Conservation (phyloP, 2,113 vertebrate genomes). For the Galemys pyrenaicus region DNA sequence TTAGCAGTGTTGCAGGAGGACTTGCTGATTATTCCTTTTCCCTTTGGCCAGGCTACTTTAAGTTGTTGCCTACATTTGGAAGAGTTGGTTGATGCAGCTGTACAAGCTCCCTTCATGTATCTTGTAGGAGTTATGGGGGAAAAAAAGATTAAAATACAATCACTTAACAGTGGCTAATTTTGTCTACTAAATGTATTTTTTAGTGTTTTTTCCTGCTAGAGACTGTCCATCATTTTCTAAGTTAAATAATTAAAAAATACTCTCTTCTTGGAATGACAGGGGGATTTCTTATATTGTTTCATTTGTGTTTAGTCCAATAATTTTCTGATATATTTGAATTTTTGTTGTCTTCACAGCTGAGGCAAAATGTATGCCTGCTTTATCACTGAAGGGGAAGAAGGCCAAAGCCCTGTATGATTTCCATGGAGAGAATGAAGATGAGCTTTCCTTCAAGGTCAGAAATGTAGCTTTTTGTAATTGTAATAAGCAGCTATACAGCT, state of each 20-base stretch:
- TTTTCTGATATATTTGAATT: slow-evolving; percentile 43
- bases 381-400: slow-evolving; percentile 78
- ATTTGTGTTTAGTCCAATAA: not conserved
- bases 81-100: not conserved
- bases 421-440: slow-evolving; percentile 90
- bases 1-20: not conserved
- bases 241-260: slow-evolving; percentile 36
- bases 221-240: not conserved
- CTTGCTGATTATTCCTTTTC: not conserved
- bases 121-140: not conserved
- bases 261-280: not conserved
- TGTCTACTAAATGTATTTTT: not conserved
- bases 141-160: not conserved
- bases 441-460: slow-evolving; percentile 93
- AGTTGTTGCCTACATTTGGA: not conserved
- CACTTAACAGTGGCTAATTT: slow-evolving; percentile 4
- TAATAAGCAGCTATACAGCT: not conserved
- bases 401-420: slow-evolving; percentile 92
- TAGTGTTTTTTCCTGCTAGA: slow-evolving; percentile 2
- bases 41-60: not conserved
- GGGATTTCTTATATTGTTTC: not conserved
- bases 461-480: not conserved
- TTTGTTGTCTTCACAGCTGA: slow-evolving; percentile 78
- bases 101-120: not conserved
- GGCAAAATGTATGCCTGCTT: slow-evolving; percentile 59